These are phyloP conservation scores for Silurus glanis DNA, from an alignment of 2,113 vertebrate species.

Conservation along the genomic window DNA sequence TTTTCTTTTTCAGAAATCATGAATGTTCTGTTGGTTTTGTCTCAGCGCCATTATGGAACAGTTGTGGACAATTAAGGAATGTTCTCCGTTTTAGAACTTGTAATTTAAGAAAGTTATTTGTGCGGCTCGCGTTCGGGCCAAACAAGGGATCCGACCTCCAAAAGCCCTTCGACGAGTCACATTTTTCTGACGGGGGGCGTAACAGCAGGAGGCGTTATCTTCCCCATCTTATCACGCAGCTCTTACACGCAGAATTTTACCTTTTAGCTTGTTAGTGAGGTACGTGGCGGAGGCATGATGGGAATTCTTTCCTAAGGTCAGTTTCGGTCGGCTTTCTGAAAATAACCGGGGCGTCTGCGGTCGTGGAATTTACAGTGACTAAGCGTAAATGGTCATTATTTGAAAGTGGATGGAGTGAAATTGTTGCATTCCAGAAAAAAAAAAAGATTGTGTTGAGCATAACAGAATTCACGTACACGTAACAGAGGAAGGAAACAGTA, in stretches of 20 bases:
- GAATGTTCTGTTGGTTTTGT: conserved; percentile 61
- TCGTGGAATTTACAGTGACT: neutral
- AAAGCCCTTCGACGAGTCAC: conserved; percentile 6
- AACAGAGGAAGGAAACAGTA: too few relatives aligned
- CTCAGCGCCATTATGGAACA: conserved; percentile 66
- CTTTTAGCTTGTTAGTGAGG: neutral
- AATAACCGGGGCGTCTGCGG: conserved; percentile 1
- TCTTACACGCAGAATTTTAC: neutral
- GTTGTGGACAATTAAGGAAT: conserved; percentile 73
- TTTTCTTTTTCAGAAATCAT: conserved; percentile 47
- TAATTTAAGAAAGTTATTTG: conserved; percentile 47
- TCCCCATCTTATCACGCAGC: neutral
- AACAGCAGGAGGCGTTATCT: neutral
- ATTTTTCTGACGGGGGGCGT: conserved; percentile 25
- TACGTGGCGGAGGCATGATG: conserved; percentile 11
- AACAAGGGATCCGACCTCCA: conserved; percentile 16
- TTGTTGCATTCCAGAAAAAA: neutral
- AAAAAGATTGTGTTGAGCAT: neutral
- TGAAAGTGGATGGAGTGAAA: neutral
- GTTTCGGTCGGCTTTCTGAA: conserved; percentile 23
- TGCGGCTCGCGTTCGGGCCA: conserved; percentile 25
- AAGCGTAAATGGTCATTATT: neutral
- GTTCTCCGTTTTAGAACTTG: conserved; percentile 62
- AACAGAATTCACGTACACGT: neutral
- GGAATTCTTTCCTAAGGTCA: conserved; percentile 30